Evolutionary conservation across 2,113 vertebrate genomes (phyloP).

Genomic region (Syrmaticus mikado): DNA sequence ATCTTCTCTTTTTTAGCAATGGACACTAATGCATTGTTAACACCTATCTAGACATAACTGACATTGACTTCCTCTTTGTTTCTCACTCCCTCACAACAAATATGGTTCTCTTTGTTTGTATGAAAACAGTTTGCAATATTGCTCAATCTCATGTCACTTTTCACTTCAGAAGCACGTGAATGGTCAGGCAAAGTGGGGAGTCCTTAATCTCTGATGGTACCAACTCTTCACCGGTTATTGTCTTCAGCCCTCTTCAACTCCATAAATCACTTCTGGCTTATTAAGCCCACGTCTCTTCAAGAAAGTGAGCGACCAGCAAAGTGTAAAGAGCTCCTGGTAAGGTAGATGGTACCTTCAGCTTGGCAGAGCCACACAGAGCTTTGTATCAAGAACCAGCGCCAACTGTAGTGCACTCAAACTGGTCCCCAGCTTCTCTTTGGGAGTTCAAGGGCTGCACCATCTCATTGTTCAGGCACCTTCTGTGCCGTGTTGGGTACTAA

Average conservation of each 20-base stretch:
- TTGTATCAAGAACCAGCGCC: neutral
- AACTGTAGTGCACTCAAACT: neutral
- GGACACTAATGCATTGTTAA: neutral
- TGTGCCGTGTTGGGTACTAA: constrained; percentile 57
- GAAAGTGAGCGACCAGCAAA: neutral
- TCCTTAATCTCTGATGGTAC: neutral
- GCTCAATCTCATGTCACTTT: neutral
- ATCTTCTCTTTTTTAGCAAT: neutral
- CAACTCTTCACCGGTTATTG: neutral
- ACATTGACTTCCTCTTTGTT: constrained; percentile 21
- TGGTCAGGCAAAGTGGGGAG: neutral
- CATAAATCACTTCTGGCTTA: constrained; percentile 9
- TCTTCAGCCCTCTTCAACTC: neutral
- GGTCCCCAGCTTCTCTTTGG: neutral
- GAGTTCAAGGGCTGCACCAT: neutral
- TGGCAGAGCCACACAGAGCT: constrained; percentile 7
- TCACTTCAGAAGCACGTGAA: neutral
- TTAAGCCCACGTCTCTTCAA: neutral
- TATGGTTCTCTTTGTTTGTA: neutral
- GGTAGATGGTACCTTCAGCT: neutral
- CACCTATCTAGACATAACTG: constrained; percentile 13
- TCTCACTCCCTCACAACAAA: neutral
- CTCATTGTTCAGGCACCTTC: constrained; percentile 13
- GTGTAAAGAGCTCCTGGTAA: neutral
- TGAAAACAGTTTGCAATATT: neutral